Evolutionary conservation across 2,113 vertebrate genomes (phyloP), one percentile per base, ranked within the genome.

Genomic region (Pachyramphus minor): DNA sequence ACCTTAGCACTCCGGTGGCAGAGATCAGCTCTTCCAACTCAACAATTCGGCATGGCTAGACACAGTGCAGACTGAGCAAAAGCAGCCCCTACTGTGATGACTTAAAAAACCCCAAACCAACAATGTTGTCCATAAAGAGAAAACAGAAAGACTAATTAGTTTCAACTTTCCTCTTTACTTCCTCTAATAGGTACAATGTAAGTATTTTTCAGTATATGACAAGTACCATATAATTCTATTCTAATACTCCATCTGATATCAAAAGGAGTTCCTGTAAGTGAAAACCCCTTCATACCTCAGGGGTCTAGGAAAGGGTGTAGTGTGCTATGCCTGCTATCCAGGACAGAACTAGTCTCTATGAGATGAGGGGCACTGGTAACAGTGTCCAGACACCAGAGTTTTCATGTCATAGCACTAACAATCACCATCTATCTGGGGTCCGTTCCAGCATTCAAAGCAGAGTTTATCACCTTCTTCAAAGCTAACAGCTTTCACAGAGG

Each of bases 21-120:
- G 14, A 84, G 28, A 69, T 64, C 9, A 42, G 28, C 42, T 14
- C 28, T 69, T 73, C 13, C 39, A 81, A 12, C 12, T 55, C 71
- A 72, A 6, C 27, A 64, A 21, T 5, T 71, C 8, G 67, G 41
- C n/a, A 74, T 0, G 9, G 35, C n/a, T 28, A 87, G 17, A 31
- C 0, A 2, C 8, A 53, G 20, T 10, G 10, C 19, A 42, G 58
- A n/a, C 0, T 2, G 5, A 63, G 44, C 8, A 81, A 45, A 62
- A 83, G 35, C 28, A 84, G 31, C 16, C 14, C 28, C 28, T 50
- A 74, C 7, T 13, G 9, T 33, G 71, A 11, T 3, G 3, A 64
- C 62, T 68, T 49, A 2, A 58, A 71, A 64, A 45, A 44, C 12
- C 2, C n/a, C 37, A 77, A 92, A 28, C 14, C 8, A 85, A 79